These are phyloP conservation scores for Bothrops jararaca DNA, from an alignment of 2,113 vertebrate species.

Conservation along the genomic window DNA sequence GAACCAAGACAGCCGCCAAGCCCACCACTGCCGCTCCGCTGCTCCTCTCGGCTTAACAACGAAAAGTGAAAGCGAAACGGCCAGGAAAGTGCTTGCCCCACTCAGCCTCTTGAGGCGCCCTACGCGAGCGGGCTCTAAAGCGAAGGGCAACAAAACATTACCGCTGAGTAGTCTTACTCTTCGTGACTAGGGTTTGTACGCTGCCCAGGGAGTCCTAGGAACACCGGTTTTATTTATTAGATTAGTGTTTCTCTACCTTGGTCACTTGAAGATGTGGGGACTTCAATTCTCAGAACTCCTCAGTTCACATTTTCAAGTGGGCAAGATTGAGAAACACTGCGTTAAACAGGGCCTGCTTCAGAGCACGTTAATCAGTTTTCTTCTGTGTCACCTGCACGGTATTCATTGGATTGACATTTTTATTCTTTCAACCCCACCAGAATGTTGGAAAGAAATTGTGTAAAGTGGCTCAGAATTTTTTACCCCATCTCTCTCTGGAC, in stretches of 20 bases:
- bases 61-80: constrained; percentile 16
- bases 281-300: not conserved
- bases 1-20: not conserved
- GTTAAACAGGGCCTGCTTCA: not conserved
- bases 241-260: not conserved
- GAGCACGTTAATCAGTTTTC: not conserved
- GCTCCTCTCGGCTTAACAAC: not conserved
- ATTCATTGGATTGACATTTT: not conserved
- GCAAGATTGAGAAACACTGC: not conserved
- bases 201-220: not conserved
- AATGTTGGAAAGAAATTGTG: not conserved
- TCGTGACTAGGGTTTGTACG: not conserved
- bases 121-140: too few relatives aligned
- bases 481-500: not conserved
- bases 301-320: not conserved
- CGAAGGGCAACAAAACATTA: not conserved
- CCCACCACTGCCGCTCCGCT: accelerated
- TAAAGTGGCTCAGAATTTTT: not conserved
- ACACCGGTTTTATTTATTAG: not conserved
- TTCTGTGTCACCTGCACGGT: accelerated
- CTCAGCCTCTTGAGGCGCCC: not conserved
- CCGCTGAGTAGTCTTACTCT: not conserved
- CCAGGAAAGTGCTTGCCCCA: too few relatives aligned
- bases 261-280: not conserved
- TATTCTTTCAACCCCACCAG: not conserved